A percentile compares a stretch with the other conserved stretches of the same genome.
Evolutionary conservation across 2,888 invertebrate species (phyloP).

Genomic region (Octodonta nipae): DNA sequence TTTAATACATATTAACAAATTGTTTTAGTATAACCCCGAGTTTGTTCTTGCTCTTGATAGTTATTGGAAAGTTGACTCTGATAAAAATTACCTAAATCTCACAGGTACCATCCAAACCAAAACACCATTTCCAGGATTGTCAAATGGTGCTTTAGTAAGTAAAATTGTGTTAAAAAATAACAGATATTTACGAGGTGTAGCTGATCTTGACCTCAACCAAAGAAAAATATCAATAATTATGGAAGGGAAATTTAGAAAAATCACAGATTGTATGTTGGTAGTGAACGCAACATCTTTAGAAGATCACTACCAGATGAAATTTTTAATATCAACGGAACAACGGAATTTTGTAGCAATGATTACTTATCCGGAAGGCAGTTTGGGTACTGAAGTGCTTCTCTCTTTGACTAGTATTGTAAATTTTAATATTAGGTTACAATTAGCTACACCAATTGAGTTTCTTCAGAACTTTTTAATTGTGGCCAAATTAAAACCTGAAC

Average conservation of each 20-base stretch:
- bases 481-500: slow-evolving; percentile 54
- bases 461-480: slow-evolving; percentile 48
- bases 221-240: slow-evolving; percentile 53
- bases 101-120: slow-evolving; percentile 51
- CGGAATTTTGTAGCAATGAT: slow-evolving; percentile 62
- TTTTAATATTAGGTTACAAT: slow-evolving; percentile 59
- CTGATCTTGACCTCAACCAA: slow-evolving; percentile 56
- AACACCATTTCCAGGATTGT: slow-evolving; percentile 59
- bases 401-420: slow-evolving; percentile 48
- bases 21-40: slow-evolving; percentile 52
- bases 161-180: slow-evolving; percentile 51
- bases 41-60: slow-evolving; percentile 56
- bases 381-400: slow-evolving; percentile 55
- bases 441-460: slow-evolving; percentile 61
- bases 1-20: no score
- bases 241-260: slow-evolving; percentile 45
- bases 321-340: slow-evolving; percentile 58
- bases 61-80: slow-evolving; percentile 50
- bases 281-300: slow-evolving; percentile 65
- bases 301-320: slow-evolving; percentile 52
- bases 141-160: slow-evolving; percentile 52
- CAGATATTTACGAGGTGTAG: slow-evolving; percentile 52
- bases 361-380: slow-evolving; percentile 51
- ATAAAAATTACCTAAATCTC: slow-evolving; percentile 44
- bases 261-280: slow-evolving; percentile 62